Conservation (phyloP, 1,140 invertebrate species). For the Chionoecetes opilio region DNA sequence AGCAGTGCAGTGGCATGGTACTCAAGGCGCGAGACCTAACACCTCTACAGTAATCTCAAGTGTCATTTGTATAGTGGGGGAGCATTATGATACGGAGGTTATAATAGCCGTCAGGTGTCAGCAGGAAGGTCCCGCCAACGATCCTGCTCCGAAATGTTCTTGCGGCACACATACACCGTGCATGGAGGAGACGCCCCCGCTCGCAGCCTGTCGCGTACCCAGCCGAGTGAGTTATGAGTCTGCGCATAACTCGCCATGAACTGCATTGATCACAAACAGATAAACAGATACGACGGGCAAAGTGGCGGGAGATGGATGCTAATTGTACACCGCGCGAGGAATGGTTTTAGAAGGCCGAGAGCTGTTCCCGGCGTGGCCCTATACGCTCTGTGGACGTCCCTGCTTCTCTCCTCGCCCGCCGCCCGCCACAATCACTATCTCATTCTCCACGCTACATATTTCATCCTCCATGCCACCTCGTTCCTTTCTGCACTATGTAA, state of each 20-base stretch:
- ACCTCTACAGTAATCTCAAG: background rate
- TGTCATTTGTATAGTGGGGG: background rate
- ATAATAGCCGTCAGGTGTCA: background rate
- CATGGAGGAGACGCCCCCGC: background rate
- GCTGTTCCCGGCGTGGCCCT: background rate
- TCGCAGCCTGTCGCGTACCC: slow-evolving; percentile 3
- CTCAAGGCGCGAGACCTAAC: background rate
- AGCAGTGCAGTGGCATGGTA: background rate
- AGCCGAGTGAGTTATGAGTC: background rate
- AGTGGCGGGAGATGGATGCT: slow-evolving; percentile 24
- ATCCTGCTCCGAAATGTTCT: background rate
- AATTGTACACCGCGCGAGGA: slow-evolving; percentile 16
- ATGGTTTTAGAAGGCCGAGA: background rate
- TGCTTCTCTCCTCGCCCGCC: background rate
- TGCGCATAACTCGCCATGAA: slow-evolving; percentile 4
- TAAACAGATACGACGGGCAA: slow-evolving; percentile 28
- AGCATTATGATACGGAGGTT: background rate
- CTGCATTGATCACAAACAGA: slow-evolving; percentile 28
- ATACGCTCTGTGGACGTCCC: background rate
- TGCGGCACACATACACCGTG: background rate
- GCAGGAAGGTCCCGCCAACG: background rate
- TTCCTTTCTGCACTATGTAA: background rate
- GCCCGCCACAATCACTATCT: background rate
- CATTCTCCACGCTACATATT: slow-evolving; percentile 28
- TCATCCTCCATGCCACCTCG: slow-evolving; percentile 24